Evolutionary conservation across 2,113 vertebrate species (phyloP).

Genomic region (Panthera tigris): DNA sequence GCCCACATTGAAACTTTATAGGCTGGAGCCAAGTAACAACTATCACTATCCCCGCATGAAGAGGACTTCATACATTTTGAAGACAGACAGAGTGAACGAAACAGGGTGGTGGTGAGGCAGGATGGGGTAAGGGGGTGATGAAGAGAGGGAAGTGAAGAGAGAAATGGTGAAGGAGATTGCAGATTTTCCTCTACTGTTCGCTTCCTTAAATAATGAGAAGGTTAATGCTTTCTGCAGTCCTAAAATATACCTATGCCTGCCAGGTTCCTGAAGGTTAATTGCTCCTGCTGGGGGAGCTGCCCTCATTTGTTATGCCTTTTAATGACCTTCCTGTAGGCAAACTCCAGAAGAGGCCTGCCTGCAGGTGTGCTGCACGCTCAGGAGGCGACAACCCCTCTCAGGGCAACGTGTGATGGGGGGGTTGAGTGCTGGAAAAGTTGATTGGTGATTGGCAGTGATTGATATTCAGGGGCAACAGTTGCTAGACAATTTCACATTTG

Average conservation of each 20-base stretch:
- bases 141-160: neutral
- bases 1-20: neutral
- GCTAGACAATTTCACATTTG: slow-evolving; percentile 37
- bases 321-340: slow-evolving; percentile 68
- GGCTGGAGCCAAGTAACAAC: neutral
- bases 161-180: neutral
- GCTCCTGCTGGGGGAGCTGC: slow-evolving; percentile 57
- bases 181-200: slow-evolving; percentile 43
- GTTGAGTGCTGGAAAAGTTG: neutral
- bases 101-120: neutral
- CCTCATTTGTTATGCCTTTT: slow-evolving; percentile 66
- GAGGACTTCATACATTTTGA: neutral
- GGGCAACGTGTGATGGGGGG: neutral
- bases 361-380: neutral
- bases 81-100: neutral
- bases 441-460: slow-evolving; percentile 44
- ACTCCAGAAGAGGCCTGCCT: slow-evolving; percentile 41
- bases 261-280: slow-evolving; percentile 73
- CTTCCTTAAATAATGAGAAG: slow-evolving; percentile 64
- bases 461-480: slow-evolving; percentile 24
- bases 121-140: neutral
- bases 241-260: slow-evolving; percentile 64
- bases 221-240: slow-evolving; percentile 65
- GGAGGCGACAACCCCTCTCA: neutral
- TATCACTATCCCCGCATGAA: neutral